Evolutionary conservation across 2,113 vertebrate species (phyloP), one percentile per base, ranked within the genome.

Genomic region (Entelurus aequoreus): DNA sequence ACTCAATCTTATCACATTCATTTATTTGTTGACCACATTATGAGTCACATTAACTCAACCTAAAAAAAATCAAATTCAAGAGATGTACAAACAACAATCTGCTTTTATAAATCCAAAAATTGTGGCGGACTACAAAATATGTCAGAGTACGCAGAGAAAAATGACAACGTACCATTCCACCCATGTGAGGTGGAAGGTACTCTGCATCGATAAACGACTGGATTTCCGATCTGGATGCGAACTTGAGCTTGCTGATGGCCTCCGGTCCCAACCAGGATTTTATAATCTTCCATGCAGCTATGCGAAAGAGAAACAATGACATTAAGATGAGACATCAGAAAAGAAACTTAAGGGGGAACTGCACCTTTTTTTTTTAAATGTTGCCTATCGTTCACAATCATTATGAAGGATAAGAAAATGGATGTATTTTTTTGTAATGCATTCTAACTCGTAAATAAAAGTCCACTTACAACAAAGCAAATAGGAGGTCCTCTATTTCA

Each of bases 231-330:
- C 88, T 95, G 77, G 88, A 90, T 0, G 91, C 91, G 86, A 98
- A 97, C 78, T 93, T 97, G 55, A 99, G 88, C 79, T 94, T 91
- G 78, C 88, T 94, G 78, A 97, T 91, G 42, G 97, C 95, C 52
- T 98, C 96, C 1, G 96, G 94, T 60, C 95, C 96, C 69, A 99
- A 88, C 97, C 97, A 99, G 0, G 90, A 88, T 88, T 94, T 98
- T 65, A 99, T 91, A 42, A 99, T 93, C 88, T 91, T 99, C 93
- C 96, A 99, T 14, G 96, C 97, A 85, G 97, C 97, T 99, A 77
- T 8, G 57, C 61, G 0, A 35, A 68, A 70, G 6, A 72, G 1
- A 52, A 13, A 4, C 13, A 36, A 13, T 4, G 15, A 19, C 28
- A 12, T 61, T 37, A 15, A 28, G 48, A 38, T 1, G 21, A 14